Base-by-base conservation (phyloP, 1,140 invertebrate species). In the Drosophila simulans region DNA sequence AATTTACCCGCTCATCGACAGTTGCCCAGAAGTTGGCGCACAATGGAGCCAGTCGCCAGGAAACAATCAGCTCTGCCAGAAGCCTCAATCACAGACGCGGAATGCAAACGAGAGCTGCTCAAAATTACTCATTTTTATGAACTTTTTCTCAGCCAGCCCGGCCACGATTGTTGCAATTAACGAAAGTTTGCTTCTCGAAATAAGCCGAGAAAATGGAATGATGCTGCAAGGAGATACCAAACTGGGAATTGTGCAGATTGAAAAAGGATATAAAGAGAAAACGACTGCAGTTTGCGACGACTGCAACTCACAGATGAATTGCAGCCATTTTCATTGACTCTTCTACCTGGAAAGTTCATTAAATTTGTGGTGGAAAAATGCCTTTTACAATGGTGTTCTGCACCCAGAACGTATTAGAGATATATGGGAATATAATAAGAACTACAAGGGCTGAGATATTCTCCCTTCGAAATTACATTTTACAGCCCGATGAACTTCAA, bases 41-140 rank as follows among this genome's bases (percentile, higher is more conserved):
- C 82, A 84, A 84, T 85, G 69, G 55, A 75, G 53, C 20, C 73
- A 85, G 73, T 72, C 72, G 49, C 57, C 78, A 77, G 83, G 62
- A 85, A 88, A 86, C 82, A 85, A 85, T 85, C 82, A 85, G 80
- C 63, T 58, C 37, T 68, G 71, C 60, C 62, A 58, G 35, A 54
- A 66, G 63, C 66, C 80, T 79, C 78, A 74, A 65, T 80, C 75
- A 80, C 79, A 86, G 66, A 73, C 58, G 53, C 81, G 31, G 64
- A 74, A 63, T 74, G 71, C 70, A 74, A 53, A 59, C 46, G 27
- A 49, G 31, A 31, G 37, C 15, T 25, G 40, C 55, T 20, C 53
- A 56, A 66, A 77, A 57, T 81, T 53, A 58, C 53, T 64, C 60
- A 53, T 75, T 63, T 58, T 57, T 60, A 42, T 80, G 45, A 80